Conservation (phyloP, 1,140 invertebrate species). For the Tetramorium simillimum region DNA sequence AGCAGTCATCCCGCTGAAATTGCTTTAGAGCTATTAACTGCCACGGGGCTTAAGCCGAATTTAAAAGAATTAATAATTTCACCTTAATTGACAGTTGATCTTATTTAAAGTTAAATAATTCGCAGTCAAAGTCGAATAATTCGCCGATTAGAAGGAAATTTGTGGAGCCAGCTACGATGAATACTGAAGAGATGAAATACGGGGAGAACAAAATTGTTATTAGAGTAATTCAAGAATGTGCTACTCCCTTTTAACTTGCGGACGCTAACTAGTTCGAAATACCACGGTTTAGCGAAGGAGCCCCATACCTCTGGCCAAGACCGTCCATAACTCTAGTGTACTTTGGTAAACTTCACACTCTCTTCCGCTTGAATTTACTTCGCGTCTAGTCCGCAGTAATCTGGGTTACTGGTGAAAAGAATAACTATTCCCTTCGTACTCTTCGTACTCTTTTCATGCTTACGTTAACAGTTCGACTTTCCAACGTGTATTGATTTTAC, state of each 20-base stretch:
- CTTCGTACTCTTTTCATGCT: slow-evolving; percentile 35
- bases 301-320: background rate
- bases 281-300: background rate
- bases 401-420: slow-evolving; percentile 37
- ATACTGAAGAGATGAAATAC: background rate
- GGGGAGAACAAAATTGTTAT: background rate
- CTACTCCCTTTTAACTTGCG: background rate
- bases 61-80: background rate
- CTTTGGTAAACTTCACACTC: slow-evolving; percentile 27
- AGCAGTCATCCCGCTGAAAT: background rate
- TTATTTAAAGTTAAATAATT: slow-evolving; percentile 16
- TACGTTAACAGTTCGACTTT: slow-evolving; percentile 53
- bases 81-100: background rate
- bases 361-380: slow-evolving; percentile 24
- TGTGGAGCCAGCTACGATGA: background rate
- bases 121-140: background rate
- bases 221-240: background rate
- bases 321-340: slow-evolving; percentile 29
- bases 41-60: background rate
- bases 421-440: background rate
- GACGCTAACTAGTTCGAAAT: slow-evolving; percentile 20
- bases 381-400: slow-evolving; percentile 1
- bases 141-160: background rate
- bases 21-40: background rate
- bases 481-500: slow-evolving; percentile 36